Base-by-base conservation (phyloP, 2,113 vertebrate species). In the Numida meleagris region DNA sequence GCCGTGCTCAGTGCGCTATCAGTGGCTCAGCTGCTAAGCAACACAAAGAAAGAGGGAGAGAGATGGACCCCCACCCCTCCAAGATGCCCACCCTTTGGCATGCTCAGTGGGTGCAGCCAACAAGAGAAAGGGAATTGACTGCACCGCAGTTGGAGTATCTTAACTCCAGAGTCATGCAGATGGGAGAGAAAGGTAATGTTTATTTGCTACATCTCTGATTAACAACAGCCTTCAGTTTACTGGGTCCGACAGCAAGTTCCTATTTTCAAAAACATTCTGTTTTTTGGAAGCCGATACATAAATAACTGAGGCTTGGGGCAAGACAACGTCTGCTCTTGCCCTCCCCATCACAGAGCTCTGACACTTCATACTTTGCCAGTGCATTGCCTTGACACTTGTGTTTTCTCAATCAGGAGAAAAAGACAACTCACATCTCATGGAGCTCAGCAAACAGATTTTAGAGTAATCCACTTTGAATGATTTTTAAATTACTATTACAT, bases 11-110 rank as follows among this genome's bases (percentile, higher is more conserved):
- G 55, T 10, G 58, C 51, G 62, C 89, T 72, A 77, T 43, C 83
- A 63, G 95, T 53, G 91, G 89, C 90, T 79, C 86, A 94, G 94
- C 94, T 96, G 87, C 94, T 91, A 93, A 95, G 93, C 87, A 95
- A 88, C 93, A 51, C 51, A 87, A 75, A 79, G 86, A 57, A 82
- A 51, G 45, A 88, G 81, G 53, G 77, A 6, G 71, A n/a, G 48
- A 12, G 66, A 84, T 34, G 23, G 25, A 11, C 17, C 36, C 16
- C 12, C 1, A 1, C 6, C 5, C 50, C 24, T 71, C 51, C 12
- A 55, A 42, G 70, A 55, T 82, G 78, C 67, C 76, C 91, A 86
- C 57, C 58, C 76, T 90, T 57, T 57, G 67, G 87, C 76, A 74
- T 8, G 77, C 4, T 6, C 1, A 70, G 14, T 15, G 29, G 66